These are phyloP conservation scores for Caenorhabditis auriculariae DNA, from an alignment of 2,888 invertebrate genomes.

Conservation along the genomic window DNA sequence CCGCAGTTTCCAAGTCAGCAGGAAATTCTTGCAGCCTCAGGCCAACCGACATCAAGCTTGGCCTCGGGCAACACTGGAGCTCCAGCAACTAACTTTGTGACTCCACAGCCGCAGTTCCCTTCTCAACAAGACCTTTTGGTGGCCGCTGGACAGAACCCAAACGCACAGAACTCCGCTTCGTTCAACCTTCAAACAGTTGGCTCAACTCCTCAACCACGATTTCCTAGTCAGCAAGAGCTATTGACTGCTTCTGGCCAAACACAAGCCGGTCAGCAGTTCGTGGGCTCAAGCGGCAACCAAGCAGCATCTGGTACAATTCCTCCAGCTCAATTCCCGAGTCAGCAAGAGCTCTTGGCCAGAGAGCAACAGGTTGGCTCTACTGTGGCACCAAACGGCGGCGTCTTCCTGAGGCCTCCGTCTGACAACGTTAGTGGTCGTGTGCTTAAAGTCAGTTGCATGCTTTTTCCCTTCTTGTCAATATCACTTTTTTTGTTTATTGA, in stretches of 20 bases:
- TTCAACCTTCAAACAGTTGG: neutral
- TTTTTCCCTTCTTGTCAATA: no score
- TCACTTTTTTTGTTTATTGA: no score
- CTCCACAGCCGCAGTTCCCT: slow-evolving; percentile 13
- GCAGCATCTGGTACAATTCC: no score
- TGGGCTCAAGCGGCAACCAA: no score
- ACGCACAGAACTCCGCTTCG: neutral
- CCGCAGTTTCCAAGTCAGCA: slow-evolving; percentile 25
- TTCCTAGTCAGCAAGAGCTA: slow-evolving; percentile 23
- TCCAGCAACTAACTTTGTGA: neutral
- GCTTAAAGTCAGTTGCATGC: no score
- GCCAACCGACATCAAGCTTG: slow-evolving; percentile 4
- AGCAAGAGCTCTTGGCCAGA: slow-evolving; percentile 18
- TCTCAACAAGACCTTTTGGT: slow-evolving; percentile 10
- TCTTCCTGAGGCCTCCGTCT: no score
- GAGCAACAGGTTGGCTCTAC: no score
- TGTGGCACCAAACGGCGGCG: no score
- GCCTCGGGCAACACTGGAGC: neutral
- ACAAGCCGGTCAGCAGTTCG: no score
- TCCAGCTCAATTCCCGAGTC: slow-evolving; percentile 24
- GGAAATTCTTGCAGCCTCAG: slow-evolving; percentile 13
- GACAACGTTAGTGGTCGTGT: no score
- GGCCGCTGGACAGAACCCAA: neutral
- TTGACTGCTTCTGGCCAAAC: no score
- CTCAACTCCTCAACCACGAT: slow-evolving; percentile 7